A percentile compares a stretch with the other conserved stretches of the same genome.
These are phyloP conservation scores for Catajapyx aquilonaris DNA, from an alignment of 1,140 invertebrate genomes.

Conservation along the genomic window DNA sequence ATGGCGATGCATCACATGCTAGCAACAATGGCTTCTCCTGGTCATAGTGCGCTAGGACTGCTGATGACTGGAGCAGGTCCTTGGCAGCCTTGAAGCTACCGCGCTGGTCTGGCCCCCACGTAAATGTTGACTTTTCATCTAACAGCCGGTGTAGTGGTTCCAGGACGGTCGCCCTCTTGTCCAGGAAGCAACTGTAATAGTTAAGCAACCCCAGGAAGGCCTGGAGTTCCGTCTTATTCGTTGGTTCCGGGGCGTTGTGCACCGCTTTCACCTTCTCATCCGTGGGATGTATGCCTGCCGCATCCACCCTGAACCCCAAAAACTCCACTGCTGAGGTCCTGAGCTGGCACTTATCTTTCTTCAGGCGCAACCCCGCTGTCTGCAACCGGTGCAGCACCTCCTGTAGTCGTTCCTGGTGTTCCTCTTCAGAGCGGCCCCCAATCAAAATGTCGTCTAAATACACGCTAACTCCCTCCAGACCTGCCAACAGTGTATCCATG, in stretches of 20 bases:
- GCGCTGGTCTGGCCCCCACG: too few species aligned
- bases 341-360: constrained; percentile 12
- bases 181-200: constrained; percentile 13
- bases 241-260: constrained; percentile 11
- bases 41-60: constrained; percentile 3
- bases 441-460: constrained; percentile 20
- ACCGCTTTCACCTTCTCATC: constrained; percentile 15
- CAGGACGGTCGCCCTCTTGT: constrained; percentile 8
- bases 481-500: constrained; percentile 18
- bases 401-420: constrained; percentile 12
- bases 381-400: constrained; percentile 11
- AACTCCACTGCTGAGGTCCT: constrained; percentile 13
- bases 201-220: constrained; percentile 14
- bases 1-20: constrained; percentile 7
- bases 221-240: constrained; percentile 13
- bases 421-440: constrained; percentile 10
- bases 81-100: too few species aligned
- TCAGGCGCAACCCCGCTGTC: constrained; percentile 5
- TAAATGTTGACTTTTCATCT: neutral
- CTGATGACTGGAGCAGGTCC: constrained; percentile 1
- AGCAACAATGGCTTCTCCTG: constrained; percentile 4
- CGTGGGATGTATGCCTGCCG: constrained; percentile 12
- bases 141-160: too few species aligned
- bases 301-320: constrained; percentile 17
- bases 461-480: constrained; percentile 10